Evolutionary conservation across 2,888 invertebrate genomes (phyloP), one percentile per base, ranked within the genome.

Genomic region (Drosophila anomalata): DNA sequence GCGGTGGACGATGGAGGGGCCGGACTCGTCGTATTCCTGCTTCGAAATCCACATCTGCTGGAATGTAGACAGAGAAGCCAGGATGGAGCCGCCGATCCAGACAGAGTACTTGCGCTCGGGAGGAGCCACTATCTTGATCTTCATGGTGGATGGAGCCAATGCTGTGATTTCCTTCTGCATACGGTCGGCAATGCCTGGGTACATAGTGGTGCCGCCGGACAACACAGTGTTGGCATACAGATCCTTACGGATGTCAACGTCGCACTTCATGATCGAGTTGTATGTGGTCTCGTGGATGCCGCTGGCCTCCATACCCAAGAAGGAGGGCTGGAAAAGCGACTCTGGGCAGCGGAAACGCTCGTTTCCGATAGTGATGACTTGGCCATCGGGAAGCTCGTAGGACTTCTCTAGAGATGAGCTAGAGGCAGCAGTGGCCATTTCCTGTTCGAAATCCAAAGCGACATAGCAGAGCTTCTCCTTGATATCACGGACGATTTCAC

Each of bases 231-330:
- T 97, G 93, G 97, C 97, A 93, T 98, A 98, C 93, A 98, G 93
- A 93, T 98, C 97, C 94, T 97, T 97, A 94, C 97, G 96, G 94
- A 98, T 98, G 92, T 97, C 97, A 68, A 98, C 97, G 93, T 98
- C 98, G 93, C 98, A 98, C 94, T 97, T 98, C 98, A 98, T 97
- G 94, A 98, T 98, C 55, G 97, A 97, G 93, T 97, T 97, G 95
- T 97, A 98, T 20, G 96, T 96, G 83, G 96, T 96, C 92, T 97
- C 96, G 91, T 97, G 97, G 92, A 97, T 96, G 78, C 97, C 96
- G 87, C 95, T 95, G 70, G 96, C 96, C 94, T 96, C 96, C 95
- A 96, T 96, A 91, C 95, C 95, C 93, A 97, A 92, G 96, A 97
- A 97, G 63, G 97, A 96, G 78, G 97, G 97, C 92, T 97, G 97